phyloP scores from a whole-genome alignment of 2,113 vertebrate genomes.

The Hippocampus abdominalis region DNA sequence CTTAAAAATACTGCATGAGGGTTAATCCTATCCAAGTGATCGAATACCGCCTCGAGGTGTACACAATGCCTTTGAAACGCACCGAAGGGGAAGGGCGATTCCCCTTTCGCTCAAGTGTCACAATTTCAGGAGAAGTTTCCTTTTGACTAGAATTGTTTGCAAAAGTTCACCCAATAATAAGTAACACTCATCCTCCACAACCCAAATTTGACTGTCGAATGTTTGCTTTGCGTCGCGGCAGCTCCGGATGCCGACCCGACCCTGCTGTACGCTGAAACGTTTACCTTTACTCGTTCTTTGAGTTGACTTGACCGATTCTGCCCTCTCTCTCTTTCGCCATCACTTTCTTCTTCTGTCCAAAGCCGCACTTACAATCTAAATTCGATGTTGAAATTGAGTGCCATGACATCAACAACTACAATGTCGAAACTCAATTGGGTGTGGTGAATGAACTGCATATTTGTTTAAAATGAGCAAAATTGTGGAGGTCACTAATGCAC shows the following conservation, averaged over 20 bases:
- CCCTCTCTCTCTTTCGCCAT: slow-evolving; percentile 16
- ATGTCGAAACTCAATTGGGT: too few species aligned
- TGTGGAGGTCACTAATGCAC: too few species aligned
- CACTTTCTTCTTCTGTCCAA: slow-evolving; percentile 14
- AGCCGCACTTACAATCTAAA: slow-evolving; percentile 8
- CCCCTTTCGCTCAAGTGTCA: background rate
- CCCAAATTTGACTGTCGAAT: slow-evolving; percentile 66
- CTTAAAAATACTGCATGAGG: too few species aligned
- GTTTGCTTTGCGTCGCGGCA: slow-evolving; percentile 65
- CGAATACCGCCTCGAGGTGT: slow-evolving; percentile 4
- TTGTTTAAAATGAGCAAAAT: too few species aligned
- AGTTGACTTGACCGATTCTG: slow-evolving; percentile 16
- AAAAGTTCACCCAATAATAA: background rate
- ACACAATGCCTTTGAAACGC: slow-evolving; percentile 11
- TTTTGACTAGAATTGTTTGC: background rate
- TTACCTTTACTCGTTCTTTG: slow-evolving; percentile 30
- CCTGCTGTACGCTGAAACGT: slow-evolving; percentile 40
- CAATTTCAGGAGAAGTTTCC: background rate
- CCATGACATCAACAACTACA: too few species aligned
- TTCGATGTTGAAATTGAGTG: background rate
- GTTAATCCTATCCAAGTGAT: slow-evolving; percentile 19
- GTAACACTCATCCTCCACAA: slow-evolving; percentile 19
- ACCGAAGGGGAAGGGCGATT: slow-evolving; percentile 7
- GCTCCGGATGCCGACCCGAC: slow-evolving; percentile 26
- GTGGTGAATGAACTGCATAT: too few species aligned